Evolutionary conservation across 2,797 vertebrate genomes (phyloP).

Genomic region (Stomatorhinus walkeri): DNA sequence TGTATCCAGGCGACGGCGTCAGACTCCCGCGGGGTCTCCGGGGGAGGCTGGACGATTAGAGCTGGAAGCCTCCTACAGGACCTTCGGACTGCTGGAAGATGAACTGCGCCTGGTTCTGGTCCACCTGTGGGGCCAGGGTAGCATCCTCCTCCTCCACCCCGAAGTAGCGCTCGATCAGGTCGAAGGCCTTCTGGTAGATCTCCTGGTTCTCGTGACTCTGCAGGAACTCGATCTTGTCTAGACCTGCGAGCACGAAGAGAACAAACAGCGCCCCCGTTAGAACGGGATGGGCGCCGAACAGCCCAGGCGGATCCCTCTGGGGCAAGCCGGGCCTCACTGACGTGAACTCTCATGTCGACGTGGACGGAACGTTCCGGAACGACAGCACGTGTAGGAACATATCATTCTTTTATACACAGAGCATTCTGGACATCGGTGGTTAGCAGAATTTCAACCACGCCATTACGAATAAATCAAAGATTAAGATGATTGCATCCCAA

Average conservation of each 20-base stretch:
- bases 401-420: neutral
- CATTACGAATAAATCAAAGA: neutral
- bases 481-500: neutral
- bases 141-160: constrained; percentile 79
- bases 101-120: constrained; percentile 80
- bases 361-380: neutral
- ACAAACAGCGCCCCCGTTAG: neutral
- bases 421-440: neutral
- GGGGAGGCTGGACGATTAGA: constrained; percentile 48
- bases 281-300: neutral
- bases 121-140: constrained; percentile 76
- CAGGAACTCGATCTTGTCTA: constrained; percentile 82
- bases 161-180: constrained; percentile 79
- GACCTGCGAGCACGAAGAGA: constrained; percentile 46
- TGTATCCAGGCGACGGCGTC: neutral
- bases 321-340: neutral
- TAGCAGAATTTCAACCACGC: neutral
- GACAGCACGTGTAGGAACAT: neutral
- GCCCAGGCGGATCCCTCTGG: neutral
- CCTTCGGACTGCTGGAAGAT: constrained; percentile 79
- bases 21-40: neutral
- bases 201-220: constrained; percentile 84
- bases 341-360: neutral
- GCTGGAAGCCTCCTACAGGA: constrained; percentile 81
- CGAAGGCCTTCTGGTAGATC: constrained; percentile 81